Base-by-base conservation (phyloP, 2,888 invertebrate genomes). In the Chironomus riparius region DNA sequence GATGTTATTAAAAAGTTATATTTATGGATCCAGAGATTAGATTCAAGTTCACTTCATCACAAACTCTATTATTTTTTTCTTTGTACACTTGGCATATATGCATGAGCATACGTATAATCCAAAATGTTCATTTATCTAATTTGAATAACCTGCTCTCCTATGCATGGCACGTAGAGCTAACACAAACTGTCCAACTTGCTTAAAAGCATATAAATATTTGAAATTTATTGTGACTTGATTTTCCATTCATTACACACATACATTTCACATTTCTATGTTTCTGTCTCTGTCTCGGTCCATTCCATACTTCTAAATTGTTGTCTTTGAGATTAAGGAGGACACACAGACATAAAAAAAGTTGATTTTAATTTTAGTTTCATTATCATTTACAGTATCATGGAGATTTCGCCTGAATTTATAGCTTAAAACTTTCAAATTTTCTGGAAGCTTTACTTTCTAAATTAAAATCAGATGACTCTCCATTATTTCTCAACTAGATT, bases 201-300 rank as follows among this genome's bases (percentile, higher is more conserved):
- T 73, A 73, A 73, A 73, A 73, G 6, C 38, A 47, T 22, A 73
- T 62, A 73, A 38, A 62, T 56, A 47, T 71, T 22, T 56, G 5
- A 50, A 71, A 71, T 73, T 73, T 73, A 73, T 72, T 73, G 38
- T 62, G 72, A 73, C 47, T 73, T 73, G 62, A 47, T 62, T 62
- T 73, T 73, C 61, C 72, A 21, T 24, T 65, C 24, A 21, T 7
- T 56, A 56, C 18, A 56, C 56, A 56, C 15, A 65, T 22, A 22
- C 38, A 38, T 38, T 38, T 38, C 22, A 24, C 65, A 24, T 38
- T 38, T 38, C 38, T 38, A 38, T 38, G 38, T 38, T 10, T 38
- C 38, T 10, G 38, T 38, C 10, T 38, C n/a, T n/a, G n/a, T n/a
- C 38, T 38, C 38, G 38, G 38, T 38, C 38, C 1, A 2, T 7